phyloP scores from a whole-genome alignment of 2,888 invertebrate genomes.

The Sepioteuthis lessoniana region DNA sequence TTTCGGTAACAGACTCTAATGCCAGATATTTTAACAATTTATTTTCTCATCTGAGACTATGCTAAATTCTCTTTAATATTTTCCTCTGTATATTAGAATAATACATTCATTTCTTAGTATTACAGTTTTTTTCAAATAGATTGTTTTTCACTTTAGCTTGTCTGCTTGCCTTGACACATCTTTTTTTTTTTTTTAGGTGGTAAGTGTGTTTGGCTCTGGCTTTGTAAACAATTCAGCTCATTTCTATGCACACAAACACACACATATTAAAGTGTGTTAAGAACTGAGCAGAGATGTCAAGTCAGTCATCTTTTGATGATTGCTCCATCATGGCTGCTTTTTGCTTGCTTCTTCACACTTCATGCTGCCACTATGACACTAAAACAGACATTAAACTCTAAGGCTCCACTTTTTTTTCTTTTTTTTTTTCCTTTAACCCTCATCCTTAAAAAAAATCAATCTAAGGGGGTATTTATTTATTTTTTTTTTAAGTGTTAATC shows the following conservation, averaged over 20 bases:
- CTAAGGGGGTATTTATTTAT: too few species aligned
- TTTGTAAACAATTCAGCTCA: background rate
- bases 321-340: background rate
- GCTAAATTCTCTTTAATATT: background rate
- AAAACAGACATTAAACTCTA: background rate
- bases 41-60: background rate
- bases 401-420: background rate
- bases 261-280: background rate
- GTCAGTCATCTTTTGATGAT: background rate
- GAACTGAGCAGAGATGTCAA: background rate
- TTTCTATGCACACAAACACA: too few species aligned
- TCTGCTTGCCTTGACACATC: too few species aligned
- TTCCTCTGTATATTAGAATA: background rate
- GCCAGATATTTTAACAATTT: background rate
- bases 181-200: too few species aligned
- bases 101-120: too few species aligned
- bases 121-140: too few species aligned
- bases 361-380: conserved; percentile 12
- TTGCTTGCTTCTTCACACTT: background rate
- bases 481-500: too few species aligned
- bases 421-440: too few species aligned
- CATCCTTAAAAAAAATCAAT: background rate
- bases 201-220: too few species aligned
- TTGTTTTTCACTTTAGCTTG: too few species aligned
- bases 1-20: background rate